Evolutionary conservation across 2,797 vertebrate genomes (phyloP).

Genomic region (Myotis myotis): DNA sequence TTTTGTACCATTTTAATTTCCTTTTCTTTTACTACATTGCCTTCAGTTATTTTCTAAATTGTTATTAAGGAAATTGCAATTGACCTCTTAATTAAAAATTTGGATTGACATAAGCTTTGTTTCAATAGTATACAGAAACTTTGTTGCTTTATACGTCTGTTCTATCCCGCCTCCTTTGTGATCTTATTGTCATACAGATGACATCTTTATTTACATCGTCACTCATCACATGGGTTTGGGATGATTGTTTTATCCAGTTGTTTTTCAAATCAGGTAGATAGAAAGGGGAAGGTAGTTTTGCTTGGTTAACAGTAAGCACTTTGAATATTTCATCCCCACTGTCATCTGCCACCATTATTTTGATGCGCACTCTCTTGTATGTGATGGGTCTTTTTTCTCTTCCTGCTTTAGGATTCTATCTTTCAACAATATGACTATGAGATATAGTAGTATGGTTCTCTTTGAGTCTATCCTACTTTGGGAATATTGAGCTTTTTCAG

Average conservation of each 20-base stretch:
- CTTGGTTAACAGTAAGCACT: not conserved
- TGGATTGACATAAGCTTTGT: not conserved
- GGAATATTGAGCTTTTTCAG: not conserved
- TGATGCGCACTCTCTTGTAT: not conserved
- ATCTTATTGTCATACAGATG: not conserved
- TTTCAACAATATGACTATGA: not conserved
- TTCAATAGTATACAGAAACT: not conserved
- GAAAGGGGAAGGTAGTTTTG: not conserved
- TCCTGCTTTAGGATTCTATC: not conserved
- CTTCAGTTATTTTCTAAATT: not conserved
- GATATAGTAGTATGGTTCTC: not conserved
- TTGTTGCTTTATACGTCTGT: not conserved
- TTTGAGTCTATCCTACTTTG: not conserved
- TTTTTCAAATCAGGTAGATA: not conserved
- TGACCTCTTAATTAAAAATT: slow-evolving; percentile 9
- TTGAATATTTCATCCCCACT: not conserved
- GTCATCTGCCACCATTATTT: not conserved
- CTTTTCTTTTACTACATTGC: not conserved
- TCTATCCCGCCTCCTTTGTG: not conserved
- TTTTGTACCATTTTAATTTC: not conserved
- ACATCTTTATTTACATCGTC: not conserved
- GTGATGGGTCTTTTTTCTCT: not conserved
- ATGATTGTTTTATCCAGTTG: not conserved
- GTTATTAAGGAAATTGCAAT: not conserved
- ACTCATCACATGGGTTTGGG: not conserved